Base-by-base conservation (phyloP, 35 echinoderm and acorn worm genomes). In the Antedon bifida region DNA sequence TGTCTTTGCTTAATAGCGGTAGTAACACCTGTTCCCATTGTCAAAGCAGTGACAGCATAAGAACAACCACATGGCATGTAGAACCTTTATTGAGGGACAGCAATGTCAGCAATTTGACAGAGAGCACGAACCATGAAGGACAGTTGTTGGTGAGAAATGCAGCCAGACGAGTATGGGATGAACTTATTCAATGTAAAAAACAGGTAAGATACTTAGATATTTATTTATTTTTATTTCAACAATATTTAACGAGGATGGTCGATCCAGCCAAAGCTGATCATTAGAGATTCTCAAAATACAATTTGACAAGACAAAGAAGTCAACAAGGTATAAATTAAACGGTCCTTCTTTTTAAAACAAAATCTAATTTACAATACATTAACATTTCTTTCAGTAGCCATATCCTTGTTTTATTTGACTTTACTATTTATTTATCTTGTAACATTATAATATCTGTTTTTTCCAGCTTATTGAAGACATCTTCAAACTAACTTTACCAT, bases 401-500 rank as follows among this genome's bases (percentile, higher is more conserved):
- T n/a, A n/a, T n/a, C n/a, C n/a, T n/a, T n/a, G n/a, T n/a, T n/a
- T n/a, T n/a, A n/a, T n/a, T n/a, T n/a, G n/a, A n/a, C n/a, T n/a
- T n/a, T n/a, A n/a, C n/a, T n/a, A n/a, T n/a, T n/a, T n/a, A n/a
- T 46, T 78, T 64, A 0, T 31, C 4, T 84, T 46, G 34, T 45
- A 11, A 19, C 5, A 30, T 83, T 45, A 17, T 35, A 32, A 31
- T 31, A 34, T 73, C 75, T 73, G 55, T 79, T 30, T 46, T 75
- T 83, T 78, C 1, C 90, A 92, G 90, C 74, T 88, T 34, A 90
- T 93, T 86, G 95, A 99, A 78, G 95, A 99, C 31, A 92, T 99
- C 30, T 99, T 99, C 83, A 97, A 97, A 83, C 91, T 99, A 39
- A 92, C 95, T 5, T 86, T 99, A 32, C 95, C 95, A 87, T 90